A percentile compares a stretch with the other conserved stretches of the same genome.
phyloP scores from a whole-genome alignment of 2,888 invertebrate species.

The Orthonevra nobilis region DNA sequence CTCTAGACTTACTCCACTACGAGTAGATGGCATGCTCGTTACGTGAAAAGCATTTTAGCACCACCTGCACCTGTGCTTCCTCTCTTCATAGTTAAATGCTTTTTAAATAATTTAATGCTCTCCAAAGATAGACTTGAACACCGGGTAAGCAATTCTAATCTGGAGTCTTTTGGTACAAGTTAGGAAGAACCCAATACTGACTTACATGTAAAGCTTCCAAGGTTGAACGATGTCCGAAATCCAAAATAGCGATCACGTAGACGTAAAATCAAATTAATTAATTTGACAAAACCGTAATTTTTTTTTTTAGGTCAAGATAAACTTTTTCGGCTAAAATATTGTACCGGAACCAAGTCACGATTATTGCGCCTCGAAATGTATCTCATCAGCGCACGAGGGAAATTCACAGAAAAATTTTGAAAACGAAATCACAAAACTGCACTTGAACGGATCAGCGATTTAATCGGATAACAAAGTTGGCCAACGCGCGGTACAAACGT shows the following conservation, averaged over 20 bases:
- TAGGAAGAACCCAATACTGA: background rate
- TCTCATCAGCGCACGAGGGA: slow-evolving; percentile 41
- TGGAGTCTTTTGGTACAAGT: background rate
- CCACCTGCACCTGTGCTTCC: background rate
- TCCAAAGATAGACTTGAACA: background rate
- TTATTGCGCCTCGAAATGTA: background rate
- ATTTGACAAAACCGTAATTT: no score
- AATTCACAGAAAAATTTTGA: slow-evolving; percentile 19
- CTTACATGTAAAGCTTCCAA: slow-evolving; percentile 21
- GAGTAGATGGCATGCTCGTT: background rate
- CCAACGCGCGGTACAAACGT: background rate
- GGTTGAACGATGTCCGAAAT: slow-evolving; percentile 43
- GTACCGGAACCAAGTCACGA: background rate
- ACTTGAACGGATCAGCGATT: slow-evolving; percentile 1
- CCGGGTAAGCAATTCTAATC: background rate
- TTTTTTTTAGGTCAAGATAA: slow-evolving; percentile 45
- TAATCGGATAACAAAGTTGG: no score
- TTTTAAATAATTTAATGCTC: no score
- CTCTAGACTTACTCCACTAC: no score
- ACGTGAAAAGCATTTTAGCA: slow-evolving; percentile 2
- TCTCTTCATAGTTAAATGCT: slow-evolving; percentile 18
- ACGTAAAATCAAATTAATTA: background rate
- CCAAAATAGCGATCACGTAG: slow-evolving; percentile 11
- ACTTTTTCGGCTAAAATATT: slow-evolving; percentile 16
- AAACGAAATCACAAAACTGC: slow-evolving; percentile 5